These are phyloP conservation scores for Spilogale gracilis DNA, from an alignment of 2,113 vertebrate species.

Conservation along the genomic window DNA sequence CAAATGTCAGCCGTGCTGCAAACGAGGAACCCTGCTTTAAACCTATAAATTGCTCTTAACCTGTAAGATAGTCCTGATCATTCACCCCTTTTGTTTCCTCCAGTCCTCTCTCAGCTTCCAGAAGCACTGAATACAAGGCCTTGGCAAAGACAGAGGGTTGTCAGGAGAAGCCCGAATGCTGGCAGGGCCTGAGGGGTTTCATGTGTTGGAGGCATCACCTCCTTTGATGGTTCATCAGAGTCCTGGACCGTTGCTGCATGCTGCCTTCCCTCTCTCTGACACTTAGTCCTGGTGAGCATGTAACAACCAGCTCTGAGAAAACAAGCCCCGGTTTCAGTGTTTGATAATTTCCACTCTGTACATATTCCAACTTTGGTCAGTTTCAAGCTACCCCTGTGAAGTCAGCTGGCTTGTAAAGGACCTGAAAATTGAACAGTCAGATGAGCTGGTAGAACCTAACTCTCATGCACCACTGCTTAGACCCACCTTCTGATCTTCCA, in stretches of 20 bases:
- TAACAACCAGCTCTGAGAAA: not conserved
- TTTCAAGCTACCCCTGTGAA: not conserved
- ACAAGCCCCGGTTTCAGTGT: not conserved
- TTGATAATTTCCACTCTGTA: not conserved
- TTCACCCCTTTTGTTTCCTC: not conserved
- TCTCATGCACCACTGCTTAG: not conserved
- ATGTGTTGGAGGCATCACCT: not conserved
- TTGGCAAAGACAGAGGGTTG: not conserved
- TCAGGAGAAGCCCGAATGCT: not conserved
- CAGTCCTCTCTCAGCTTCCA: not conserved
- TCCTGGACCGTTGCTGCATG: not conserved
- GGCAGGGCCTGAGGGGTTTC: not conserved
- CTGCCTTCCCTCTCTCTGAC: not conserved
- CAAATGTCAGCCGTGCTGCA: not conserved
- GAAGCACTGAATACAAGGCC: not conserved
- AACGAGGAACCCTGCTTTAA: not conserved
- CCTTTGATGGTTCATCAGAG: not conserved
- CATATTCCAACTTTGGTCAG: not conserved
- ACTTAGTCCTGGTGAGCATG: not conserved
- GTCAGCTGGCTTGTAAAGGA: not conserved
- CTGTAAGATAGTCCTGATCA: not conserved
- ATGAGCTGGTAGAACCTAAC: not conserved
- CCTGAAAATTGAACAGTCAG: not conserved
- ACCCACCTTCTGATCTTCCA: not conserved
- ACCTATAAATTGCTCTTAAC: not conserved